phyloP scores from a whole-genome alignment of 2,113 vertebrate species.

The Pseudorasbora parva region DNA sequence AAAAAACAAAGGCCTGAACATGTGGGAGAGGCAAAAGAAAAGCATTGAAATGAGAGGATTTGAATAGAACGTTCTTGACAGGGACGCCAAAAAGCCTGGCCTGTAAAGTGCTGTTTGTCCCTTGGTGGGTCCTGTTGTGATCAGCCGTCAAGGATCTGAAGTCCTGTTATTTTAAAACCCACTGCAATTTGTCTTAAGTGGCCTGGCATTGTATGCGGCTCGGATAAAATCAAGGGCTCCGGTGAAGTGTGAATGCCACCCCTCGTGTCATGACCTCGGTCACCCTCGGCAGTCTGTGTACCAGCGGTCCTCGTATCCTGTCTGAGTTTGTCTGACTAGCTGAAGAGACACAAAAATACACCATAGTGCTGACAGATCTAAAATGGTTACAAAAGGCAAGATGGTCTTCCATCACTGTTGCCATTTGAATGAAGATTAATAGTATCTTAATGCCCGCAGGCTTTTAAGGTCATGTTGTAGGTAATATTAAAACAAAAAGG shows the following conservation, averaged over 20 bases:
- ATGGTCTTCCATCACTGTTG: not conserved
- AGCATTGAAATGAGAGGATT: constrained; percentile 57
- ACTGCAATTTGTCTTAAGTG: constrained; percentile 62
- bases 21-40: constrained; percentile 59
- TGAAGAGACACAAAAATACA: constrained; percentile 33
- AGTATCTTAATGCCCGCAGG: not conserved
- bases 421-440: constrained; percentile 28
- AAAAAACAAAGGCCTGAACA: constrained; percentile 48
- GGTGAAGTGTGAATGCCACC: constrained; percentile 50
- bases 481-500: not conserved
- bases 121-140: constrained; percentile 37
- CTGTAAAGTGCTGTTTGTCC: constrained; percentile 44
- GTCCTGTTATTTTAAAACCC: constrained; percentile 61
- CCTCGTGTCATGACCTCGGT: constrained; percentile 45
- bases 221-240: constrained; percentile 49
- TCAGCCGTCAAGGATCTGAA: constrained; percentile 21
- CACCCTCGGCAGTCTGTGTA: constrained; percentile 23
- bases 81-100: not conserved
- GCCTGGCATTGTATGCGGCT: constrained; percentile 58
- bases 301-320: constrained; percentile 27
- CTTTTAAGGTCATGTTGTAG: constrained; percentile 8
- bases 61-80: constrained; percentile 55
- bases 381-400: constrained; percentile 42
- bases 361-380: constrained; percentile 25
- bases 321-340: not conserved